These are phyloP conservation scores for Agriopis leucophaearia DNA, from an alignment of 2,888 invertebrate species.

Conservation along the genomic window DNA sequence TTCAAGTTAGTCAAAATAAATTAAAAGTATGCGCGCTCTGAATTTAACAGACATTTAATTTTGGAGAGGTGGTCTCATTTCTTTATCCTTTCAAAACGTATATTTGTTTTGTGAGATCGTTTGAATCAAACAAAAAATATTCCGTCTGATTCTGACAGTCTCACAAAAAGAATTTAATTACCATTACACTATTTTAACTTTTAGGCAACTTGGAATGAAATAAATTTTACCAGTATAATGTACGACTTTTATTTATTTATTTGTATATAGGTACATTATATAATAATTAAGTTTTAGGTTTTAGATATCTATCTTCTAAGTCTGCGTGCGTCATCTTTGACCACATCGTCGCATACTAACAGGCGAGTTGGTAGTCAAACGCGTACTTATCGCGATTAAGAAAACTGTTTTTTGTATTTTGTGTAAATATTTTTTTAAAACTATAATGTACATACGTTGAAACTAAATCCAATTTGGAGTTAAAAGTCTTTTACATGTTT, in stretches of 20 bases:
- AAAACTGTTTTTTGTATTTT: too few species aligned
- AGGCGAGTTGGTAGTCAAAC: too few species aligned
- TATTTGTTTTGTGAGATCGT: conserved; percentile 4
- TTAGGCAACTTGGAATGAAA: not conserved
- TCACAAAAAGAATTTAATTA: conserved; percentile 10
- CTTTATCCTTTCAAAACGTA: conserved; percentile 9
- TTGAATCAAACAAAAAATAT: conserved; percentile 12
- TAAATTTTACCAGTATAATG: conserved; percentile 9
- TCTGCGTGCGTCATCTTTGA: too few species aligned
- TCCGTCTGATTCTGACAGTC: too few species aligned
- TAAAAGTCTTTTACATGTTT: not conserved
- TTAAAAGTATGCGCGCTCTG: conserved; percentile 9
- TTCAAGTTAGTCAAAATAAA: not conserved
- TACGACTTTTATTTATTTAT: too few species aligned
- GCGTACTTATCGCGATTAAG: too few species aligned
- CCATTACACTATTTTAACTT: conserved; percentile 9
- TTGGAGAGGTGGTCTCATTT: conserved; percentile 8
- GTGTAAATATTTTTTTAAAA: too few species aligned
- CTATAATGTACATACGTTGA: not conserved
- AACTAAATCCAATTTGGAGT: not conserved
- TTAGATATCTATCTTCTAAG: too few species aligned
- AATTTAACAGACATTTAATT: conserved; percentile 13
- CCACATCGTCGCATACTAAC: too few species aligned
- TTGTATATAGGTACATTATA: too few species aligned
- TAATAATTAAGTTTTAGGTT: too few species aligned